Base-by-base conservation (phyloP, 2,113 vertebrate genomes). In the Orycteropus afer region DNA sequence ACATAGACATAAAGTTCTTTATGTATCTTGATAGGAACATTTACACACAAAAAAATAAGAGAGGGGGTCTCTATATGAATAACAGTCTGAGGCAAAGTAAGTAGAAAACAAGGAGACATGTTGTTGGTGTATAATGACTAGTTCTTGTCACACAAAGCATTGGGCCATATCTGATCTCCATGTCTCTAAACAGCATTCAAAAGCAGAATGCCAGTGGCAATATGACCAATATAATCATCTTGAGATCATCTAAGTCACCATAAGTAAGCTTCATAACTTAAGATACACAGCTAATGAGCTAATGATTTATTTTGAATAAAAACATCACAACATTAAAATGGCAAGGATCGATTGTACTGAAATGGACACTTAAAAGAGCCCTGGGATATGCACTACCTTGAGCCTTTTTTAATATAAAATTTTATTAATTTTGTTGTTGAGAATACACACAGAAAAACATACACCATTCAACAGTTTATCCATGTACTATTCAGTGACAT, bases 221-320 rank as follows among this genome's bases (percentile, higher is more conserved):
- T 77, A 49, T 29, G 53, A 65, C 55, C 25, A 65, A 12, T 42
- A 47, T 71, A 73, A 94, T 82, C 81, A 42, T 81, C 15, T 61
- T 37, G 57, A 73, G 86, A 76, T 55, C 80, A 85, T 77, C 76
- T 84, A 84, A 47, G 34, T 93, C n/a, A 49, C 61, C 27, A 0
- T 63, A 82, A 85, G 79, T 65, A 67, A 94, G 61, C 74, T 83
- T 91, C n/a, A 22, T 42, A 85, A 88, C 42, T 49, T 65, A 42
- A 95, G 67, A 76, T 40, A 73, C 8, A 59, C 2, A 92, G 42
- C 55, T 45, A n/a, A n/a, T n/a, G n/a, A n/a, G n/a, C n/a, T n/a
- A n/a, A n/a, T n/a, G n/a, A 45, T 80, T 92, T 94, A 51, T 45
- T 92, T 59, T 90, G 32, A 86, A 87, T 74, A 80, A 71, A 94